phyloP scores from a whole-genome alignment of 2,888 invertebrate genomes.

The Deilephila elpenor region DNA sequence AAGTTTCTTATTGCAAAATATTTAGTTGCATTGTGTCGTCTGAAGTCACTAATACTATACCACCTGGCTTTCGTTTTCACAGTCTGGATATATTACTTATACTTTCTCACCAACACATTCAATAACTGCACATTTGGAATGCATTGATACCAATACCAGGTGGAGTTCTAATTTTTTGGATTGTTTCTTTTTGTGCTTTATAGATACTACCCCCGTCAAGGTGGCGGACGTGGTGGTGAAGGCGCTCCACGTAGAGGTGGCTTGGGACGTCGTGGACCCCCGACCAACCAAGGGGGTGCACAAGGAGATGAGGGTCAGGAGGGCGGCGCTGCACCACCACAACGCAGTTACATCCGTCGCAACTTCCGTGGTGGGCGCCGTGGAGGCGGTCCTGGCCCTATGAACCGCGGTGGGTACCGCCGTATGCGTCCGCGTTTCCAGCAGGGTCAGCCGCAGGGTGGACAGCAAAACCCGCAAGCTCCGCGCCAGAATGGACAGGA shows the following conservation, averaged over 20 bases:
- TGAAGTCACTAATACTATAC: too few relatives aligned
- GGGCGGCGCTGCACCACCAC: conserved; percentile 72
- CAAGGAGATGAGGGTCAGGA: conserved; percentile 78
- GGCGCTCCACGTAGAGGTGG: conserved; percentile 86
- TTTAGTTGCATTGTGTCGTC: too few relatives aligned
- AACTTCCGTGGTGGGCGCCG: conserved; percentile 89
- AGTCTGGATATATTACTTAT: too few relatives aligned
- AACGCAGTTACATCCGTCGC: conserved; percentile 87
- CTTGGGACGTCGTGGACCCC: conserved; percentile 85
- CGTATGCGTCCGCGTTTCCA: conserved; percentile 72
- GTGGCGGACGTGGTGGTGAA: conserved; percentile 81
- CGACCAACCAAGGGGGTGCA: conserved; percentile 73
- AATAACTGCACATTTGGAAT: too few relatives aligned
- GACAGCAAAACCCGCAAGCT: conserved; percentile 44
- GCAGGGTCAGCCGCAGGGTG: conserved; percentile 45
- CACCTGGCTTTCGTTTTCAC: too few relatives aligned
- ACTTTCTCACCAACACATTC: too few relatives aligned
- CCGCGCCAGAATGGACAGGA: conserved; percentile 68
- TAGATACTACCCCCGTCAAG: conserved; percentile 80
- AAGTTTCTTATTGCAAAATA: too few relatives aligned
- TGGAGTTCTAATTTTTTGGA: too few relatives aligned
- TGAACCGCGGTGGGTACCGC: conserved; percentile 76
- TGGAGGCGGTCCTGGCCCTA: conserved; percentile 71
- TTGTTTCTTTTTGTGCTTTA: conserved; percentile 27
- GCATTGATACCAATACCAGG: too few relatives aligned